Evolutionary conservation across 2,797 vertebrate genomes (phyloP).

Genomic region (Urophycis tenuis): DNA sequence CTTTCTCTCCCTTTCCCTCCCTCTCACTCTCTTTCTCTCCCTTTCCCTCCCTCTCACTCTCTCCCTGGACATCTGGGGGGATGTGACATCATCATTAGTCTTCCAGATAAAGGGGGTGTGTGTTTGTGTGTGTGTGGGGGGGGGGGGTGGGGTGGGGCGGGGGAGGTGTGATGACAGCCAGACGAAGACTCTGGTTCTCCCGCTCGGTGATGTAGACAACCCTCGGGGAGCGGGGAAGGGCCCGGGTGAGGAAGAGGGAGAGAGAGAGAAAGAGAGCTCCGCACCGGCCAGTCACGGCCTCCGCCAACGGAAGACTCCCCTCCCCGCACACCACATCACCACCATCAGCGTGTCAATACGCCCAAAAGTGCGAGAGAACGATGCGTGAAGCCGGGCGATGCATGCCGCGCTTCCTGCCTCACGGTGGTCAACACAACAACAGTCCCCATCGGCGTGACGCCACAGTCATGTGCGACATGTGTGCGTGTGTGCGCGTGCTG

Average conservation of each 20-base stretch:
- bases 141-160: too few species aligned
- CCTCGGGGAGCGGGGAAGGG: constrained; percentile 8
- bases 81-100: constrained; percentile 40
- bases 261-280: too few species aligned
- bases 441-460: not conserved
- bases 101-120: constrained; percentile 7
- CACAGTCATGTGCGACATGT: not conserved
- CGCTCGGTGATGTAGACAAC: constrained; percentile 33
- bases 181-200: constrained; percentile 27
- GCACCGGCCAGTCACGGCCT: not conserved
- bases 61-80: constrained; percentile 9
- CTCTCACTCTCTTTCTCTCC: constrained; percentile 13
- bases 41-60: constrained; percentile 11
- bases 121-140: too few species aligned
- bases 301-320: not conserved
- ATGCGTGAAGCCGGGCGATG: not conserved
- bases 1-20: constrained; percentile 14
- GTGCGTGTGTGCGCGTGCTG: not conserved
- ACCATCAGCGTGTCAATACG: not conserved
- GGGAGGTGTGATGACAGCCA: constrained; percentile 16
- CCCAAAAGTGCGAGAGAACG: not conserved
- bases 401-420: not conserved
- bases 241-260: not conserved
- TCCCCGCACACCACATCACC: not conserved
- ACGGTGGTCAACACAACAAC: not conserved